phyloP scores from a whole-genome alignment of 2,797 vertebrate genomes.

The Squalus acanthias region DNA sequence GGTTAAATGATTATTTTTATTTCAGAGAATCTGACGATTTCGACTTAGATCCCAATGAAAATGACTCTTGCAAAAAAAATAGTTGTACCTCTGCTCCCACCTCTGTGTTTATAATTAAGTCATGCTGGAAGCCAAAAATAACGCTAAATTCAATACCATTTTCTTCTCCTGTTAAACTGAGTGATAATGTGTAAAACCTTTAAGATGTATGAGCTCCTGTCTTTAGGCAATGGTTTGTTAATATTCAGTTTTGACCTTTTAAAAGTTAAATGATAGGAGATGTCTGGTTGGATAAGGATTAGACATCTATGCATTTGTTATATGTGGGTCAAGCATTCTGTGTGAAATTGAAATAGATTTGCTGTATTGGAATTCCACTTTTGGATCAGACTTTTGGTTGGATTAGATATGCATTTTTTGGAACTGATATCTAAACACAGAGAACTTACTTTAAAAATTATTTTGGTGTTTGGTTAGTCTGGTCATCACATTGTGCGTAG shows the following conservation, averaged over 20 bases:
- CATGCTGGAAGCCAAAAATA: background rate
- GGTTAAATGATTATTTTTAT: background rate
- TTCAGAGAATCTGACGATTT: background rate
- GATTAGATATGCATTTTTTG: background rate
- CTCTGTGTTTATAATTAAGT: background rate
- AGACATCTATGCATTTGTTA: background rate
- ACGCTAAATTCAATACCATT: background rate
- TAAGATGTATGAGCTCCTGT: background rate
- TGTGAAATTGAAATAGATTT: background rate
- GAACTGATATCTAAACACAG: background rate
- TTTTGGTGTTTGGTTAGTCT: background rate
- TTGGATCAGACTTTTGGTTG: background rate
- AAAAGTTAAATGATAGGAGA: background rate
- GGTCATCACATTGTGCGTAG: background rate
- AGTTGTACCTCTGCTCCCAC: background rate
- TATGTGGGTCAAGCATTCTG: background rate
- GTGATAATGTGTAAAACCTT: background rate
- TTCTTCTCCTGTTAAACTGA: background rate
- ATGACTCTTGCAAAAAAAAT: background rate
- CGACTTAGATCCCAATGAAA: background rate
- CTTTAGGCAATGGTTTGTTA: background rate
- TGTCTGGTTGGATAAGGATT: background rate
- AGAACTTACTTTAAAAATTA: background rate
- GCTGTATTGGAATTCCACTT: background rate
- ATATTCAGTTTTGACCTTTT: conserved; percentile 19